Evolutionary conservation across 2,888 invertebrate genomes (phyloP).

Genomic region (Napeogenes sylphis): DNA sequence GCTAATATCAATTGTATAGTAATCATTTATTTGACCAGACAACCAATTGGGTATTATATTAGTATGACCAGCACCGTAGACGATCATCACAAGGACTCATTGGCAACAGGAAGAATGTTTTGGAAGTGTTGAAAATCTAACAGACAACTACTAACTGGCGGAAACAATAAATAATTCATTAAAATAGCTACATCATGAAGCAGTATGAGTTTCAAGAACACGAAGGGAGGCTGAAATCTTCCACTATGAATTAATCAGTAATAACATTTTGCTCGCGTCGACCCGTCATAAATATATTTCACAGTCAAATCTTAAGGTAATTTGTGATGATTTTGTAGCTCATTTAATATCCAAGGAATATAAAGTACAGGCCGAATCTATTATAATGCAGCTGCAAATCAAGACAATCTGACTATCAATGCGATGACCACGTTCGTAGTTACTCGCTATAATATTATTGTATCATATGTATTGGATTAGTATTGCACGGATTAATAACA

Average conservation of each 20-base stretch:
- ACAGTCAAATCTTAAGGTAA: constrained; percentile 76
- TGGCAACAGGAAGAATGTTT: no score
- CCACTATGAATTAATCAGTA: constrained; percentile 55
- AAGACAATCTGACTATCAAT: constrained; percentile 63
- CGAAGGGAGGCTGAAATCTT: constrained; percentile 45
- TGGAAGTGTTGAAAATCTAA: no score
- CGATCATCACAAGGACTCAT: no score
- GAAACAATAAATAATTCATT: constrained; percentile 10
- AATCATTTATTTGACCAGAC: background rate
- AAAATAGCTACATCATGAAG: constrained; percentile 11
- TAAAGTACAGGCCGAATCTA: constrained; percentile 64
- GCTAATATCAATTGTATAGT: background rate
- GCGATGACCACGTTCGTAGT: constrained; percentile 38
- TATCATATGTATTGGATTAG: background rate
- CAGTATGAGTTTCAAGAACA: constrained; percentile 20
- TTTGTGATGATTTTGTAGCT: constrained; percentile 74
- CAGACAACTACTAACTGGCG: background rate
- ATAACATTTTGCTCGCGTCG: constrained; percentile 43
- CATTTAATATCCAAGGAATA: constrained; percentile 77
- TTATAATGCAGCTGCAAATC: constrained; percentile 56
- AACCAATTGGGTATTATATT: no score
- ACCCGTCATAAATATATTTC: constrained; percentile 68
- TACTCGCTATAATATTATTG: constrained; percentile 24
- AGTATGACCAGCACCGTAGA: no score
- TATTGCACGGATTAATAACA: background rate